Percentiles rank a stretch among this genome's conserved stretches.
Evolutionary conservation across 2,797 vertebrate species (phyloP).

Genomic region (Saxicola maurus): DNA sequence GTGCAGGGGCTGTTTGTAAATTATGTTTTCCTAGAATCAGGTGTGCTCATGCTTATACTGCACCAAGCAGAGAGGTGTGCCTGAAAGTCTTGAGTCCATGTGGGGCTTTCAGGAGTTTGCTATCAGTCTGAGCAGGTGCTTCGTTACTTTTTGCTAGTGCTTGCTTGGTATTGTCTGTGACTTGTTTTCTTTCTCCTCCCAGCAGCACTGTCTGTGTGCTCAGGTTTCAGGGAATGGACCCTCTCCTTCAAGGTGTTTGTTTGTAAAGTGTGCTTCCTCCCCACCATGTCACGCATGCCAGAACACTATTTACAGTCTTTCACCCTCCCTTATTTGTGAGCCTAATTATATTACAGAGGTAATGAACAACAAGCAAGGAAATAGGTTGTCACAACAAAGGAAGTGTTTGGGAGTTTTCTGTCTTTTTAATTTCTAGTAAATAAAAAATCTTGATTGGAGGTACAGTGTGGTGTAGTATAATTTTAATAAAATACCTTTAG

Average conservation of each 20-base stretch:
- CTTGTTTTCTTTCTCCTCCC: neutral
- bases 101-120: neutral
- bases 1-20: neutral
- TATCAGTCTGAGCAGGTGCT: neutral
- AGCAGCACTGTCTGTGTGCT: neutral
- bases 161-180: neutral
- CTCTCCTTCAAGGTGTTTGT: neutral
- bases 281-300: neutral
- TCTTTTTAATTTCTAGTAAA: neutral
- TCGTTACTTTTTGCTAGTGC: neutral
- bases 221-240: neutral
- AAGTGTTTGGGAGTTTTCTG: neutral
- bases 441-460: neutral
- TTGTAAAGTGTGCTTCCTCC: neutral
- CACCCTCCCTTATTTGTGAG: neutral
- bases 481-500: neutral
- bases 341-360: neutral
- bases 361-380: neutral
- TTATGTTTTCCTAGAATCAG: neutral
- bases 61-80: neutral
- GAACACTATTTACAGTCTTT: neutral
- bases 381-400: neutral
- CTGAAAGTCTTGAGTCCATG: neutral
- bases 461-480: neutral
- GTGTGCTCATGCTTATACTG: neutral